Evolutionary conservation across 2,797 vertebrate genomes (phyloP).

Genomic region (Helarctos malayanus): DNA sequence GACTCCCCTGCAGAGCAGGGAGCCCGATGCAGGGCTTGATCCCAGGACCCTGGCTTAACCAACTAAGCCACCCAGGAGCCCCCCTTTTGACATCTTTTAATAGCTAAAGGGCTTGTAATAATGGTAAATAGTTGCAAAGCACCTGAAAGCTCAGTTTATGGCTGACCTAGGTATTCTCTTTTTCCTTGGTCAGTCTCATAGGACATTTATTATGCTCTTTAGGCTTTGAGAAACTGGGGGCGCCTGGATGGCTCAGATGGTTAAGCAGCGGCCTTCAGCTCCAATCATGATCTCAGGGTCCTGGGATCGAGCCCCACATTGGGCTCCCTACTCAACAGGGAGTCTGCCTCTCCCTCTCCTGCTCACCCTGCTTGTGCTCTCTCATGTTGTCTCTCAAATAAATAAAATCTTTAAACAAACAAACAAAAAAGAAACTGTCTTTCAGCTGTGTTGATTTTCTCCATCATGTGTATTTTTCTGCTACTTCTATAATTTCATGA

Average conservation of each 20-base stretch:
- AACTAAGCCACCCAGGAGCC: too few species aligned
- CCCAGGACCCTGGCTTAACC: too few species aligned
- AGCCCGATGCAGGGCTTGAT: too few species aligned
- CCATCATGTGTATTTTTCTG: not conserved
- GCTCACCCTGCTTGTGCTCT: not conserved
- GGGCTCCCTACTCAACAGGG: not conserved
- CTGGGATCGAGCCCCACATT: too few species aligned
- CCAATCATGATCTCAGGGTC: not conserved
- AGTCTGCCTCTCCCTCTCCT: not conserved
- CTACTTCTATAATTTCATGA: not conserved
- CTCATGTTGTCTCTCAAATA: not conserved
- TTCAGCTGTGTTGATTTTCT: conserved; percentile 3
- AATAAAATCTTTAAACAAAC: not conserved
- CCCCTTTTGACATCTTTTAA: not conserved
- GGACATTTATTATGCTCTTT: not conserved
- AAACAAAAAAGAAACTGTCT: not conserved
- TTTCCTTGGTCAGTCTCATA: not conserved
- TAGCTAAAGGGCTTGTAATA: not conserved
- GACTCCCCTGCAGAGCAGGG: too few species aligned
- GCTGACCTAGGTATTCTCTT: not conserved
- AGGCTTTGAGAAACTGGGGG: not conserved
- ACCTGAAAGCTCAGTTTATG: not conserved
- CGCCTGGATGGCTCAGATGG: not conserved
- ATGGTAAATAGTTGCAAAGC: not conserved
- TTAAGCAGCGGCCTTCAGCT: not conserved